These are phyloP conservation scores for Drosophila mettleri DNA, from an alignment of 2,888 invertebrate genomes.

Conservation along the genomic window DNA sequence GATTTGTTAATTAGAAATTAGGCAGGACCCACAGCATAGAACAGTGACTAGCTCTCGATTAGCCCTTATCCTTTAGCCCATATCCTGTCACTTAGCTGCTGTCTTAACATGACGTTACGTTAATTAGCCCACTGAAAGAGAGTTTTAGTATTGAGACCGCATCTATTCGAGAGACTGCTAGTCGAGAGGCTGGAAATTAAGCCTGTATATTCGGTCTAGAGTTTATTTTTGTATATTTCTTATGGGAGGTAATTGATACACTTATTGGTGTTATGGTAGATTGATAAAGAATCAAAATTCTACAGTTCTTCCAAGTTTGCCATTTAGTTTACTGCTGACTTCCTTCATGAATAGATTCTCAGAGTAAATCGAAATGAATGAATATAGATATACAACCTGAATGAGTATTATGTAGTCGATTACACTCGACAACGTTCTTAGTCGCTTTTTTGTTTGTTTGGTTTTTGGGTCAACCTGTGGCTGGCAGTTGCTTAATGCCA, in stretches of 20 bases:
- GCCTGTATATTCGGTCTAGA: not conserved
- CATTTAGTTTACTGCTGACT: not conserved
- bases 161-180: not conserved
- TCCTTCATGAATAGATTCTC: not conserved
- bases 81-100: conserved; percentile 32
- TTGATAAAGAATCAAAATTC: too few species aligned
- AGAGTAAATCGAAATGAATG: not conserved
- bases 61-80: conserved; percentile 24
- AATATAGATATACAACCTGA: not conserved
- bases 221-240: too few species aligned
- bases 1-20: conserved; percentile 50
- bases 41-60: not conserved
- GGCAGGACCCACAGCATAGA: conserved; percentile 35
- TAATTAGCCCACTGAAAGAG: conserved; percentile 10
- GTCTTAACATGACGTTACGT: conserved; percentile 7
- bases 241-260: not conserved
- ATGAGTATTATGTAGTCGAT: not conserved
- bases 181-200: not conserved
- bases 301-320: not conserved
- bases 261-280: not conserved
- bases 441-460: not conserved
- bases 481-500: conserved; percentile 57
- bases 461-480: conserved; percentile 59
- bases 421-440: not conserved
- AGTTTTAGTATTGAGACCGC: not conserved